Evolutionary conservation across 2,797 vertebrate genomes (phyloP).

Genomic region (Typhlichthys subterraneus): DNA sequence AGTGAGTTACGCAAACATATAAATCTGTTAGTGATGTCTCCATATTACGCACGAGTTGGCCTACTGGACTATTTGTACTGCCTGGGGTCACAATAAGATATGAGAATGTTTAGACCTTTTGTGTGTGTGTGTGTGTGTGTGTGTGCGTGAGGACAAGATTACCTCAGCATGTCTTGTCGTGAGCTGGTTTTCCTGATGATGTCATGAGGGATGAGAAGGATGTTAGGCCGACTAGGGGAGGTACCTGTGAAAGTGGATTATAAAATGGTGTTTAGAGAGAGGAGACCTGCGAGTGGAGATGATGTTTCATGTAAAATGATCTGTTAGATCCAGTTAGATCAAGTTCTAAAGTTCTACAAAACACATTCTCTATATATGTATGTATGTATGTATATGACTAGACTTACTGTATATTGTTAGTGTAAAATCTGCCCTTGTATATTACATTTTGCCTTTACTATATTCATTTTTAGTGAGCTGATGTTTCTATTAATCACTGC

Average conservation of each 20-base stretch:
- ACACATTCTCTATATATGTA: background rate
- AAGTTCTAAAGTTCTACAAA: no score
- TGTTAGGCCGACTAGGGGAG: background rate
- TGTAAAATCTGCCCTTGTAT: background rate
- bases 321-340: no score
- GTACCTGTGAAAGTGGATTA: no score
- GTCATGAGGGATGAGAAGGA: conserved; percentile 2
- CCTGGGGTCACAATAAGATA: conserved; percentile 1
- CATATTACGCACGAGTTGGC: conserved; percentile 33
- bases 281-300: background rate
- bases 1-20: conserved; percentile 14
- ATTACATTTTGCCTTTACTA: background rate
- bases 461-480: no score
- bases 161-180: conserved; percentile 9
- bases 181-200: background rate
- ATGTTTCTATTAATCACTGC: no score
- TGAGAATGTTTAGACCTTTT: conserved; percentile 2
- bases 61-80: background rate
- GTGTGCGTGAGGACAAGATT: background rate
- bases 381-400: conserved; percentile 1
- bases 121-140: conserved; percentile 1
- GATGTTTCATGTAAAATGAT: no score
- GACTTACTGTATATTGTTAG: background rate
- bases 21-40: conserved; percentile 11
- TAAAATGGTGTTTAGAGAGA: background rate